Base-by-base conservation (phyloP, 1,140 invertebrate species). In the Ganaspis sp. region DNA sequence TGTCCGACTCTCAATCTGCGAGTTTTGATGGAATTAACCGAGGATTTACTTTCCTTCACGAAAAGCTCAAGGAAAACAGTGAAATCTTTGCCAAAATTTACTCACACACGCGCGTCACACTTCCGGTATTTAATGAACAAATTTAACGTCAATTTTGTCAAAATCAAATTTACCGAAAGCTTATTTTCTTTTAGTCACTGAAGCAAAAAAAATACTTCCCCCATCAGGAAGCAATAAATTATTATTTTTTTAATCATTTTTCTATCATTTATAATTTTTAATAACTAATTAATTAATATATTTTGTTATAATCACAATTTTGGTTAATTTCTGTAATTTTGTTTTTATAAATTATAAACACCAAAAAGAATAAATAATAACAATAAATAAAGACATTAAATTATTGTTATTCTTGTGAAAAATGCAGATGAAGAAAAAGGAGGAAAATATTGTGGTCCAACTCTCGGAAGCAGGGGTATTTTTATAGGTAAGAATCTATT, bases 401-500 rank as follows among this genome's bases (percentile, higher is more conserved):
- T n/a, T n/a, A n/a, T n/a, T n/a, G n/a, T n/a, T n/a, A n/a, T n/a
- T n/a, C n/a, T n/a, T n/a, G n/a, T n/a, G n/a, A n/a, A n/a, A n/a
- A n/a, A n/a, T n/a, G n/a, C n/a, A n/a, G n/a, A n/a, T n/a, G n/a
- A n/a, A n/a, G n/a, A n/a, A n/a, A n/a, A n/a, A n/a, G 23, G 9
- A 53, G 37, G 17, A 37, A 21, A 29, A 26, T 40, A 34, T 42
- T 11, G 81, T 9, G 8, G 17, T 19, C 11, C 21, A 4, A 3
- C 54, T 26, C 69, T 82, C 69, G 49, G 77, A 80, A 82, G 72
- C 37, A 82, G 82, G 79, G 74, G 72, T 72, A 81, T 85, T 87
- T 49, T 88, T 84, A 87, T 84, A 84, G 86, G 73, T 85, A 79
- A 75, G 83, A 88, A 88, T 88, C 83, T 83, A 64, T 87, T 87